Base-by-base conservation (phyloP, 2,113 vertebrate species). In the Paraplagusia blochii region DNA sequence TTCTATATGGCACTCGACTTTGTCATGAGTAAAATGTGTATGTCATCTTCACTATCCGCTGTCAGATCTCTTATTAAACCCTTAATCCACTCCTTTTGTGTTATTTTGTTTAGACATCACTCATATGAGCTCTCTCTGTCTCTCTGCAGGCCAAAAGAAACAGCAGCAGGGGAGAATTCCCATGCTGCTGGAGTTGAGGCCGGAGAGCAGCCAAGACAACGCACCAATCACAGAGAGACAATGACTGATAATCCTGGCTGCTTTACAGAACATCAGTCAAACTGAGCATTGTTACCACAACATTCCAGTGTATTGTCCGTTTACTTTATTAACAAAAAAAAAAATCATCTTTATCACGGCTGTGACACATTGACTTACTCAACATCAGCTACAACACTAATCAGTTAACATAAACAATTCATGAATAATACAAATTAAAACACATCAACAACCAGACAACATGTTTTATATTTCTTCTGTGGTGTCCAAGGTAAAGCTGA, bases 191-290 rank as follows among this genome's bases (percentile, higher is more conserved):
- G 76, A 78, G 77, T 77, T 84, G 76, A 84, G 73, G 62, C 75
- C 72, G 61, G 14, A 16, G 69, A 72, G 79, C 69, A 62, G 80
- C 65, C 58, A 55, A 80, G 85, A 80, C 85, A 73, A 73, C 50
- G 57, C 71, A 83, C 80, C 85, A 78, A 82, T 86, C 82, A 76
- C 71, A 50, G 59, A 54, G 53, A 68, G 77, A 86, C 84, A 86
- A 81, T 87, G 82, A 84, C 64, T 19, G 76, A 77, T 85, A 76
- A 59, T 79, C 55, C 75, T 78, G 79, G 81, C 82, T 55, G 73
- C 64, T 65, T 78, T 83, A 83, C 84, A 80, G 79, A 63, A 83
- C 83, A 89, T 88, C 87, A 87, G 68, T 88, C 82, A 86, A 82
- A 77, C 63, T 15, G 43, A 69, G 82, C 82, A 80, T 83, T 87